Percentiles rank a stretch among this genome's conserved stretches.
phyloP scores from a whole-genome alignment of 1,140 invertebrate species.

The Diabrotica virgifera region DNA sequence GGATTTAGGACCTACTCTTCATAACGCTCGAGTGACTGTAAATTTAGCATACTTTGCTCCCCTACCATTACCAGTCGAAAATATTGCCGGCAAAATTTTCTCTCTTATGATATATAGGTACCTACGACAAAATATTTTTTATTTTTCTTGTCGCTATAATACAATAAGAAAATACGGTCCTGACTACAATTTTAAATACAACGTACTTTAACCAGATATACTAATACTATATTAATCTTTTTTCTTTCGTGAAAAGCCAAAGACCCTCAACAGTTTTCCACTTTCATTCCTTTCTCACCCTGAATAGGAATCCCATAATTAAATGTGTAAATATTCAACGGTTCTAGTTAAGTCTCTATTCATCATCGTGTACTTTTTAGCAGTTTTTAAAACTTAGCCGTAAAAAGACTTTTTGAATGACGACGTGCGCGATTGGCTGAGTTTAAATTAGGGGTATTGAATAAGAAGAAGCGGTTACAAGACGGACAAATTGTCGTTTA shows the following conservation, averaged over 20 bases:
- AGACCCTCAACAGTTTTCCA: neutral
- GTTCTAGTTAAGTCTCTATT: constrained; percentile 26
- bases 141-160: too few relatives aligned
- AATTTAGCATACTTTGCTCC: too few relatives aligned
- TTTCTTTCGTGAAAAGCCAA: neutral
- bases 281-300: neutral
- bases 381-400: constrained; percentile 27
- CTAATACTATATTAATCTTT: too few relatives aligned
- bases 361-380: constrained; percentile 22
- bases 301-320: constrained; percentile 19
- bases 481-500: constrained; percentile 27
- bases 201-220: too few relatives aligned
- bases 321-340: constrained; percentile 27
- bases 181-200: too few relatives aligned
- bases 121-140: too few relatives aligned
- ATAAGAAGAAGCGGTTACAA: constrained; percentile 27
- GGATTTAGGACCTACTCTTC: too few relatives aligned
- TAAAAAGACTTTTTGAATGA: constrained; percentile 26
- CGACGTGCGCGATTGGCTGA: constrained; percentile 23
- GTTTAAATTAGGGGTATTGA: constrained; percentile 33
- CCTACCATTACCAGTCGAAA: too few relatives aligned
- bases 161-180: too few relatives aligned
- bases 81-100: too few relatives aligned
- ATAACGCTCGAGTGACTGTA: too few relatives aligned
- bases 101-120: too few relatives aligned